Evolutionary conservation across 2,888 invertebrate genomes (phyloP).

Genomic region (Catocala sponsa): DNA sequence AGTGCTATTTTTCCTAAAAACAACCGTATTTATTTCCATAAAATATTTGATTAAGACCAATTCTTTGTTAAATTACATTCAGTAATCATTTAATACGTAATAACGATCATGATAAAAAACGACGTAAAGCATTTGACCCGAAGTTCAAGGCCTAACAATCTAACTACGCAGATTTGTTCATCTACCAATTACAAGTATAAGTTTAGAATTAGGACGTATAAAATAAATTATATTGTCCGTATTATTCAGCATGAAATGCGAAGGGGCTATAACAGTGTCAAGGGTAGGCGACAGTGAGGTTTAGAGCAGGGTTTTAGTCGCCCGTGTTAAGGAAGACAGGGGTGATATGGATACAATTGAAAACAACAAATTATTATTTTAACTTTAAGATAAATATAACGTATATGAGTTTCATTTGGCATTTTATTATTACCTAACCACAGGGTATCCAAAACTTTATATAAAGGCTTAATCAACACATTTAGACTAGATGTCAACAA

Average conservation of each 20-base stretch:
- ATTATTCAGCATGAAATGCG: conserved; percentile 46
- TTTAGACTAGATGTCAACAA: too few species aligned
- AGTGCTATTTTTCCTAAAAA: too few species aligned
- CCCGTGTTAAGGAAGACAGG: conserved; percentile 36
- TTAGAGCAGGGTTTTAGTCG: conserved; percentile 57
- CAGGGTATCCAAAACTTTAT: too few species aligned
- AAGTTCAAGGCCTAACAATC: background rate
- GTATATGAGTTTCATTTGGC: background rate
- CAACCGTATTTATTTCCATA: too few species aligned
- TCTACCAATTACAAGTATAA: background rate
- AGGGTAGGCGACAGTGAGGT: conserved; percentile 60
- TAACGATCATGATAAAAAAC: too few species aligned
- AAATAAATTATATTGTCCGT: conserved; percentile 23
- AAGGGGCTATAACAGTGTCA: conserved; percentile 60
- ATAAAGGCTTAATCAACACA: too few species aligned
- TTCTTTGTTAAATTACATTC: too few species aligned
- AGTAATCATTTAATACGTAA: too few species aligned
- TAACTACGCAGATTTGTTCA: background rate
- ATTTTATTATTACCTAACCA: too few species aligned
- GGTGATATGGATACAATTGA: conserved; percentile 9
- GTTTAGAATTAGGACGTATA: conserved; percentile 1
- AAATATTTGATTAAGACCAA: too few species aligned
- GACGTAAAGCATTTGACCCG: too few species aligned
- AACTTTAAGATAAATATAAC: too few species aligned
- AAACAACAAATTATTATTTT: conserved; percentile 2